Evolutionary conservation across 23 tunicate species (phyloP), one percentile per base, ranked within the genome.

Genomic region (Ascidia mentula): DNA sequence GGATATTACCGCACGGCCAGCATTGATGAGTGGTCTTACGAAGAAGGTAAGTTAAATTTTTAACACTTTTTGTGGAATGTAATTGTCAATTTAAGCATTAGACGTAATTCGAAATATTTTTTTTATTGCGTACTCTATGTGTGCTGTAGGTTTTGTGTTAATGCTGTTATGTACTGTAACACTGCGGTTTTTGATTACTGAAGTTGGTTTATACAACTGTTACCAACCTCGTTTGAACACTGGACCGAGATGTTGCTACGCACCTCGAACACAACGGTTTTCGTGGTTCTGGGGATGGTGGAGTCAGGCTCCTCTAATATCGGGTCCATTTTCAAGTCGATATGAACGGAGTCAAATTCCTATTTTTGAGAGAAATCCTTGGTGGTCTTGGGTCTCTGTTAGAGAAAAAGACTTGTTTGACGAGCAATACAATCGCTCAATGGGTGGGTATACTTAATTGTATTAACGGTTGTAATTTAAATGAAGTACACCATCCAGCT

Each of bases 161-260:
- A 53, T 20, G 13, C 4, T 3, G 22, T 9, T 3, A 3, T 53
- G 65, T 9, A 3, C n/a, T n/a, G n/a, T n/a, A n/a, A n/a, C n/a
- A n/a, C n/a, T n/a, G n/a, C n/a, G n/a, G n/a, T n/a, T n/a, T n/a
- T n/a, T n/a, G n/a, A n/a, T n/a, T n/a, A n/a, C n/a, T n/a, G 7
- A 3, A 53, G 65, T 53, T 26, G 65, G 65, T 26, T 20, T 26
- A 53, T 53, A 53, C 65, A 53, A 53, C 65, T 77, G 80, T 26
- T 42, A 2, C 38, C 80, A 77, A 33, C 31, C 20, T 3, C 32
- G 69, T 0, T 36, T 32, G n/a, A 34, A 46, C 37, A 77, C 69
- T 18, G 80, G 80, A 28, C 80, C 80, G 12, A 37, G 80, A 2
- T 77, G 80, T 45, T 77, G 80, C 37, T 77, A 77, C 45, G 37